Conservation (phyloP, 2,113 vertebrate genomes). For the Forbesichthys agassizii region DNA sequence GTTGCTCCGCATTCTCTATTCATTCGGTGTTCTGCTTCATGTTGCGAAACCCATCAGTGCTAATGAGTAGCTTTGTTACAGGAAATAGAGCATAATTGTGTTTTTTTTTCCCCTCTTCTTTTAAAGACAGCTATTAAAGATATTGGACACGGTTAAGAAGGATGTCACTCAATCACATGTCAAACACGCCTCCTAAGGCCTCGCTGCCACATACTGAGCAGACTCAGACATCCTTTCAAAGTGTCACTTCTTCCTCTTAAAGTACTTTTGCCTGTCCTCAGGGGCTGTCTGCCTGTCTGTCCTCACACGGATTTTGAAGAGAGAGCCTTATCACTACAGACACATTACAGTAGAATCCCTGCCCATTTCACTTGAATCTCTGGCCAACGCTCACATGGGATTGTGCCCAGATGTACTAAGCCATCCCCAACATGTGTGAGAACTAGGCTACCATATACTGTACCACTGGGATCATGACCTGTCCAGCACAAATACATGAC, state of each 20-base stretch:
- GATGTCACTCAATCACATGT: slow-evolving; percentile 39
- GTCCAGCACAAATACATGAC: slow-evolving; percentile 2
- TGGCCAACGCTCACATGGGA: slow-evolving; percentile 52
- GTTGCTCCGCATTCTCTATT: slow-evolving; percentile 53
- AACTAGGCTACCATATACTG: neutral
- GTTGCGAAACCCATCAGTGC: slow-evolving; percentile 58
- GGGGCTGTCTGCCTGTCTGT: slow-evolving; percentile 42
- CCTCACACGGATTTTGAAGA: slow-evolving; percentile 38
- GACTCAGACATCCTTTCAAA: slow-evolving; percentile 25
- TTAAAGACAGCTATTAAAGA: slow-evolving; percentile 17
- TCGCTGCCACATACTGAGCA: slow-evolving; percentile 17
- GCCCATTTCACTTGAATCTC: slow-evolving; percentile 36
- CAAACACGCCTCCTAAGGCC: slow-evolving; percentile 12
- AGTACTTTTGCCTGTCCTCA: slow-evolving; percentile 43
- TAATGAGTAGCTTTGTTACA: slow-evolving; percentile 67
- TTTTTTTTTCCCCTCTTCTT: neutral
- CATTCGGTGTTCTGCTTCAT: slow-evolving; percentile 65
- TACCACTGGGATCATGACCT: neutral
- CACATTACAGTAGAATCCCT: slow-evolving; percentile 39
- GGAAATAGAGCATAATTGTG: slow-evolving; percentile 65
- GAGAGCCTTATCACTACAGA: slow-evolving; percentile 52
- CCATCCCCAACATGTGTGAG: no score
- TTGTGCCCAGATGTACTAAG: slow-evolving; percentile 28
- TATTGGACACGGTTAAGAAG: slow-evolving; percentile 9
- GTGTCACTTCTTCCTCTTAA: slow-evolving; percentile 43